Conservation (phyloP, 2,888 invertebrate genomes). For the Prosapia bicincta region DNA sequence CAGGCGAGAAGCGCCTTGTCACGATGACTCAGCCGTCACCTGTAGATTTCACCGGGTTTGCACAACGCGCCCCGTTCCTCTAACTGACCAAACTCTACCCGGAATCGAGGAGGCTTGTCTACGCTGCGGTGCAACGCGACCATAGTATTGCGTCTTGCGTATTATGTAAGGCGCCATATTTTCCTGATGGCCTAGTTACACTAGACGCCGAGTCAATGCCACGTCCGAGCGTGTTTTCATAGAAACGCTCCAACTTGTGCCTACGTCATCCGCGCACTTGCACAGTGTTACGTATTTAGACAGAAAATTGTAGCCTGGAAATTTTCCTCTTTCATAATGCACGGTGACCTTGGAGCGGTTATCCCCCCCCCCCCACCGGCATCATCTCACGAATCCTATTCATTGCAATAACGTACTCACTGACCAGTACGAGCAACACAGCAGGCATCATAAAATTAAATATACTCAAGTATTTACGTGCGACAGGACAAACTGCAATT, state of each 20-base stretch:
- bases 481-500: too few species aligned
- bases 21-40: neutral
- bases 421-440: too few species aligned
- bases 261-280: neutral
- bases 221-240: too few species aligned
- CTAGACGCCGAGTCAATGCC: neutral
- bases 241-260: neutral
- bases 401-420: too few species aligned
- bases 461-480: too few species aligned
- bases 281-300: neutral
- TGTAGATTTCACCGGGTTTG: neutral
- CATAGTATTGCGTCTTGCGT: neutral
- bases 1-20: neutral
- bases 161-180: neutral
- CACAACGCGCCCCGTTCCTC: neutral
- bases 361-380: too few species aligned
- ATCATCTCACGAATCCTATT: too few species aligned
- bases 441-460: too few species aligned
- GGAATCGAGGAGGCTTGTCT: neutral
- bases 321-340: neutral
- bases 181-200: neutral
- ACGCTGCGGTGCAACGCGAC: neutral
- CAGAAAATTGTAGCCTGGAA: neutral
- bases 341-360: neutral
- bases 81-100: neutral